phyloP scores from a whole-genome alignment of 2,113 vertebrate genomes.

The Odontesthes bonariensis region DNA sequence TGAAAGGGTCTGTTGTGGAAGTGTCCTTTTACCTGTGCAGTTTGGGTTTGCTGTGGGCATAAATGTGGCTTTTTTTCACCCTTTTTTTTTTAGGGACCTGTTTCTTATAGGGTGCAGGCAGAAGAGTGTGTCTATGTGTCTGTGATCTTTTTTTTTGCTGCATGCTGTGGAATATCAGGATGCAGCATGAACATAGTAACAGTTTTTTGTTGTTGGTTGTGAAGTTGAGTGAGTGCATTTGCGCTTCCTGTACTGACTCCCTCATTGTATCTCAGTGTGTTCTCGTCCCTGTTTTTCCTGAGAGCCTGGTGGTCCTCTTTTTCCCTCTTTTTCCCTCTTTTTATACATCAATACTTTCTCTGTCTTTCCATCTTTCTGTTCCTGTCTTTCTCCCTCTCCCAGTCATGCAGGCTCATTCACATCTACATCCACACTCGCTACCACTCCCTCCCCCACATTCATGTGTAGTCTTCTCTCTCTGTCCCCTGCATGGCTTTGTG shows the following conservation, averaged over 20 bases:
- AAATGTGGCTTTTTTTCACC: background rate
- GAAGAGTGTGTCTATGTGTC: background rate
- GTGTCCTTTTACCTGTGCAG: no score
- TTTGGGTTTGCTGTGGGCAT: no score
- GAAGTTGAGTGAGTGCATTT: slow-evolving; percentile 46
- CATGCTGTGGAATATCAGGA: slow-evolving; percentile 11
- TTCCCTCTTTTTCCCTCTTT: slow-evolving; percentile 24
- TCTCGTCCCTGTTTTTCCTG: slow-evolving; percentile 50
- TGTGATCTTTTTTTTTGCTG: slow-evolving; percentile 52
- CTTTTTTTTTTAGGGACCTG: background rate
- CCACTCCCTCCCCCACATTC: slow-evolving; percentile 71
- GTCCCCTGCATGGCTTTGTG: slow-evolving; percentile 79
- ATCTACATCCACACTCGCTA: slow-evolving; percentile 52
- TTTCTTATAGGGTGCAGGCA: slow-evolving; percentile 36
- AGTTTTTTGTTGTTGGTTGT: slow-evolving; percentile 37
- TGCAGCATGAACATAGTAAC: slow-evolving; percentile 29
- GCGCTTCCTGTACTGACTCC: slow-evolving; percentile 53
- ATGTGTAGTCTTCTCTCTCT: slow-evolving; percentile 55
- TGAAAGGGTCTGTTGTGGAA: no score
- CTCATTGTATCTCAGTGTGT: slow-evolving; percentile 51
- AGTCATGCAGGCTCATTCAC: slow-evolving; percentile 59
- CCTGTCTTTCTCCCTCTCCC: slow-evolving; percentile 49
- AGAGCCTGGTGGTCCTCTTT: slow-evolving; percentile 62
- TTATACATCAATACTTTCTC: slow-evolving; percentile 31
- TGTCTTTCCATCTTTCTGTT: slow-evolving; percentile 31